A percentile compares a stretch with the other conserved stretches of the same genome.
Evolutionary conservation across 2,888 invertebrate genomes (phyloP).

Genomic region (Drosophila vallismaia): DNA sequence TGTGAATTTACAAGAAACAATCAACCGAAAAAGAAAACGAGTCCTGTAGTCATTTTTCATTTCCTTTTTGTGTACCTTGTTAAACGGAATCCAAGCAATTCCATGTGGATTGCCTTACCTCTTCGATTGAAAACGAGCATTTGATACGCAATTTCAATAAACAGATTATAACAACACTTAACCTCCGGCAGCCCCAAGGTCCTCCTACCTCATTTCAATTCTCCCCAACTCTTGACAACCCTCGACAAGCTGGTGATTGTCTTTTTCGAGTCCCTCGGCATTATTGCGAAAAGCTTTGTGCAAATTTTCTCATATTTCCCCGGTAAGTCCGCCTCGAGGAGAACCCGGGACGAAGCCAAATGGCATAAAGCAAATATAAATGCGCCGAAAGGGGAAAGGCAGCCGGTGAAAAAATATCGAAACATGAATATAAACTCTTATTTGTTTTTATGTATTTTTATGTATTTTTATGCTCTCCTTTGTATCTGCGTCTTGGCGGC

Average conservation of each 20-base stretch:
- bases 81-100: constrained; percentile 7
- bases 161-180: constrained; percentile 54
- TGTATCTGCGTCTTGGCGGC: background rate
- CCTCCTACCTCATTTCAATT: constrained; percentile 9
- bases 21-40: background rate
- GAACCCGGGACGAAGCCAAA: constrained; percentile 29
- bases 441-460: constrained; percentile 26
- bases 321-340: constrained; percentile 28
- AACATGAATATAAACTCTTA: constrained; percentile 23
- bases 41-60: background rate
- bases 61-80: constrained; percentile 10
- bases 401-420: background rate
- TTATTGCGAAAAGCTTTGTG: constrained; percentile 50
- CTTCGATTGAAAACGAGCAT: constrained; percentile 27
- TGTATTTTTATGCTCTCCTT: background rate
- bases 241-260: constrained; percentile 43
- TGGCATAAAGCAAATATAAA: constrained; percentile 44
- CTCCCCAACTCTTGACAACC: constrained; percentile 5
- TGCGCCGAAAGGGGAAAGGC: constrained; percentile 28
- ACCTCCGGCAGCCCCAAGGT: constrained; percentile 24
- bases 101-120: constrained; percentile 11
- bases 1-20: background rate
- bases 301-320: constrained; percentile 49
- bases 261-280: constrained; percentile 38
- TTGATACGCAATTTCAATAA: constrained; percentile 71